phyloP scores from a whole-genome alignment of 2,113 vertebrate genomes.

The Equus przewalskii region DNA sequence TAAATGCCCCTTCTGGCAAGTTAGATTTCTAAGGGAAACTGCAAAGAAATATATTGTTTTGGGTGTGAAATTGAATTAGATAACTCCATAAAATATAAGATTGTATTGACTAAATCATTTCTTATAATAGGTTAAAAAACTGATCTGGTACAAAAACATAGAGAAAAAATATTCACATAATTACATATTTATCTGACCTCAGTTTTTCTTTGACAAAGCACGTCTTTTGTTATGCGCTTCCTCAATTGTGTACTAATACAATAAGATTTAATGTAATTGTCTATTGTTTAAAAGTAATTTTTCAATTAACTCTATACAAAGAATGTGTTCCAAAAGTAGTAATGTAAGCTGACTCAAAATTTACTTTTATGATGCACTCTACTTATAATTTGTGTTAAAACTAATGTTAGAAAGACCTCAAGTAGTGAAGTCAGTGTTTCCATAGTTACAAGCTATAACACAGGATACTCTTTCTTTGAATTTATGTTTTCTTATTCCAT shows the following conservation, averaged over 20 bases:
- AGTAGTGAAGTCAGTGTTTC: neutral
- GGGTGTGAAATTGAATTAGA: neutral
- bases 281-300: slow-evolving; percentile 77
- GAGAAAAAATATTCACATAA: slow-evolving; percentile 4
- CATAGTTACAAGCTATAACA: neutral
- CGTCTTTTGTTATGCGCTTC: slow-evolving; percentile 66
- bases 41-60: neutral
- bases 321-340: slow-evolving; percentile 66
- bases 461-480: neutral
- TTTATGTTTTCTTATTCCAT: neutral
- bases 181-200: slow-evolving; percentile 70
- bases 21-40: neutral
- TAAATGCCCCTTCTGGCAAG: neutral
- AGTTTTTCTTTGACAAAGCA: slow-evolving; percentile 64
- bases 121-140: slow-evolving; percentile 12
- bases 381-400: slow-evolving; percentile 49
- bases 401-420: neutral
- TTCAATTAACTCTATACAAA: slow-evolving; percentile 68
- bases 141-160: neutral
- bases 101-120: neutral
- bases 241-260: slow-evolving; percentile 71
- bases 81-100: neutral
- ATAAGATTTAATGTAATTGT: slow-evolving; percentile 68
- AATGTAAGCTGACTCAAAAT: slow-evolving; percentile 61
- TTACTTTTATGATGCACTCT: neutral